Percentiles rank a stretch among this genome's conserved stretches.
Conservation (phyloP, 2,888 invertebrate species). For the Drosophila melanosoma region DNA sequence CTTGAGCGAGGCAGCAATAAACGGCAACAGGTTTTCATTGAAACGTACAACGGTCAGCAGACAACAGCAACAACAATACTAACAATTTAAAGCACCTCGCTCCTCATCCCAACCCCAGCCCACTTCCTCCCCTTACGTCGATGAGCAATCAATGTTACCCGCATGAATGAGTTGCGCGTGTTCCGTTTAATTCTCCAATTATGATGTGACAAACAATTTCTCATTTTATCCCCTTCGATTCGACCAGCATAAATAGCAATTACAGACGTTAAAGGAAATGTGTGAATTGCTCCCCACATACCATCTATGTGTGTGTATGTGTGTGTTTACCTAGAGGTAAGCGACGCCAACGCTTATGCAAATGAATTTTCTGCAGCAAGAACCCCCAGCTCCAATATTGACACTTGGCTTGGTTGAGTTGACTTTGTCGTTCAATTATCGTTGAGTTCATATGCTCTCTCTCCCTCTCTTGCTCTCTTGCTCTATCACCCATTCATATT, state of each 20-base stretch:
- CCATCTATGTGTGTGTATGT: background rate
- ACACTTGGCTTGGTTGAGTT: conserved; percentile 7
- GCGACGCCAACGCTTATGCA: conserved; percentile 14
- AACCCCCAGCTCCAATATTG: conserved; percentile 1
- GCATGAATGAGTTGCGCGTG: conserved; percentile 66
- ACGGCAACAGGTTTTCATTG: conserved; percentile 69
- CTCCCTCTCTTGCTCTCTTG: background rate
- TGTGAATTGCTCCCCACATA: conserved; percentile 8
- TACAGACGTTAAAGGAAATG: conserved; percentile 27
- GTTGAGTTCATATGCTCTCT: conserved; percentile 13
- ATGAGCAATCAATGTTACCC: conserved; percentile 38
- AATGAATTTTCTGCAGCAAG: conserved; percentile 5
- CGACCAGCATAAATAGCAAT: conserved; percentile 21
- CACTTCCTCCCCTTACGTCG: background rate
- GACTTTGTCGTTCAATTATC: conserved; percentile 15
- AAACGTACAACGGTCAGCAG: conserved; percentile 8
- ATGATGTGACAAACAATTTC: conserved; percentile 69
- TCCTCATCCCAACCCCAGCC: background rate
- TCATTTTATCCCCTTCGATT: conserved; percentile 62
- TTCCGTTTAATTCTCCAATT: conserved; percentile 62
- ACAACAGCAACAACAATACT: conserved; percentile 6
- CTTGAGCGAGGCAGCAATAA: conserved; percentile 53
- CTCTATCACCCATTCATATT: conserved; percentile 7
- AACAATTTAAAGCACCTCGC: conserved; percentile 1
- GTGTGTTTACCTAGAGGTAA: background rate